Conservation (phyloP, 2,113 vertebrate genomes). For the Triplophysa siluroides region DNA sequence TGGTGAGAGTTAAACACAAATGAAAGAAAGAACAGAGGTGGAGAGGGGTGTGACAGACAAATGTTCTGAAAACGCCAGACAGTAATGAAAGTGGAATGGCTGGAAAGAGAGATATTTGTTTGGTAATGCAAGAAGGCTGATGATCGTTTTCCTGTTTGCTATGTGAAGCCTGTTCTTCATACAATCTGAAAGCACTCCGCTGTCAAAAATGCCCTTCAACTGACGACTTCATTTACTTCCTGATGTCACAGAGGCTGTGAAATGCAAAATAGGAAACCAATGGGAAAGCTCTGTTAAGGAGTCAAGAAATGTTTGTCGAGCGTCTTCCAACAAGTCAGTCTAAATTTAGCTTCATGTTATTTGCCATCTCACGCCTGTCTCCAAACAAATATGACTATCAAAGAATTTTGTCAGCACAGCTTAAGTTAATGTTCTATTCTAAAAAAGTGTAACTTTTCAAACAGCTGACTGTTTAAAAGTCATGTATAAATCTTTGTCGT, state of each 20-base stretch:
- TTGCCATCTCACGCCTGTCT: background rate
- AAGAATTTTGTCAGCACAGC: background rate
- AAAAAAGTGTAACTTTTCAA: background rate
- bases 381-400: background rate
- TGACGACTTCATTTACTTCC: background rate
- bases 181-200: background rate
- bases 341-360: background rate
- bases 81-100: background rate
- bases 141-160: background rate
- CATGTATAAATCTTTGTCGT: too few relatives aligned
- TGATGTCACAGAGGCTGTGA: slow-evolving; percentile 1
- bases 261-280: slow-evolving; percentile 1
- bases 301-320: background rate
- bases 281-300: background rate
- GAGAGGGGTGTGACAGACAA: background rate
- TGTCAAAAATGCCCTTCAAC: slow-evolving; percentile 7
- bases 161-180: background rate
- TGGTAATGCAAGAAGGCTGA: slow-evolving; percentile 15
- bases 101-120: slow-evolving; percentile 14
- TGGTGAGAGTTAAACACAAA: slow-evolving; percentile 16
- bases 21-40: background rate
- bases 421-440: background rate
- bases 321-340: slow-evolving; percentile 3
- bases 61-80: background rate
- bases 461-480: background rate